These are phyloP conservation scores for Anticlea derivata DNA, from an alignment of 2,888 invertebrate species.

Conservation along the genomic window DNA sequence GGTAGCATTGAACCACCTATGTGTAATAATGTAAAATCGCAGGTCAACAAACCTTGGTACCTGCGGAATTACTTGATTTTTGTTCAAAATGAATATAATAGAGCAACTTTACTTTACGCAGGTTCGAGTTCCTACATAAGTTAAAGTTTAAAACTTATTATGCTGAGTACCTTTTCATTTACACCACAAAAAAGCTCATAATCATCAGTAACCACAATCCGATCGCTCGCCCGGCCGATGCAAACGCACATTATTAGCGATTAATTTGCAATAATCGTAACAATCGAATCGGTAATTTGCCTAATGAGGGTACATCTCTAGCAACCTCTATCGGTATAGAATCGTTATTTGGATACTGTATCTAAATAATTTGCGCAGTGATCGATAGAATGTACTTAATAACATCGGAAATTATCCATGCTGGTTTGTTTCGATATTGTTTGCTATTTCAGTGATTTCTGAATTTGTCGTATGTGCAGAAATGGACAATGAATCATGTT, in stretches of 20 bases:
- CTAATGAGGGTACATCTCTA: conserved; percentile 31
- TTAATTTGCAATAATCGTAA: conserved; percentile 38
- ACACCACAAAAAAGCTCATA: neutral
- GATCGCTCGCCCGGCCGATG: conserved; percentile 8
- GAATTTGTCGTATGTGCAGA: conserved; percentile 15
- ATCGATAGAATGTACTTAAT: conserved; percentile 37
- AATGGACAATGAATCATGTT: conserved; percentile 8
- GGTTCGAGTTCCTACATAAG: neutral
- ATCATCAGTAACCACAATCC: conserved; percentile 5
- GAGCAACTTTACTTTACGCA: no score
- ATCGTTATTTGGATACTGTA: conserved; percentile 32
- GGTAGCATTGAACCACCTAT: no score
- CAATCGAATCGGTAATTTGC: conserved; percentile 31
- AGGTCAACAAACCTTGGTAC: no score
- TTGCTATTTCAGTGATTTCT: conserved; percentile 26
- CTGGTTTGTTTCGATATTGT: conserved; percentile 33
- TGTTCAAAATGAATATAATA: no score
- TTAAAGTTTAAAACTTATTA: neutral
- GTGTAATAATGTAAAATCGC: no score
- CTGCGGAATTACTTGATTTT: no score
- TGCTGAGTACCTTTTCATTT: neutral
- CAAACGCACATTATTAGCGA: conserved; percentile 29
- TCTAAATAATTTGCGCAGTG: conserved; percentile 43
- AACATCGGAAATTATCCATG: conserved; percentile 28
- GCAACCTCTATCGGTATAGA: conserved; percentile 1